Evolutionary conservation across 2,113 vertebrate species (phyloP).

Genomic region (Gymnorhina tibicen): DNA sequence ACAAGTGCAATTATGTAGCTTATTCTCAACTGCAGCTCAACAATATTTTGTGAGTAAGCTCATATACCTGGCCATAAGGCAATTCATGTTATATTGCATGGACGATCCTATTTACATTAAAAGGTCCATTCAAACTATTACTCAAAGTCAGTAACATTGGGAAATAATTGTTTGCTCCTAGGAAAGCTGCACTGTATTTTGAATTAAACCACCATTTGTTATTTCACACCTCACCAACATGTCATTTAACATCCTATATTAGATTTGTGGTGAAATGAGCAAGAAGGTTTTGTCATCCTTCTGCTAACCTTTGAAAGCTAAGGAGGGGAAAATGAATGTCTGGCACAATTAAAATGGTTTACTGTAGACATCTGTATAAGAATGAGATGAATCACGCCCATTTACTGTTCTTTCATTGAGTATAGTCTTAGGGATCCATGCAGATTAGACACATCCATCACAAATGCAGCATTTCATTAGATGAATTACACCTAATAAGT

Average conservation of each 20-base stretch:
- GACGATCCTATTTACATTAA: background rate
- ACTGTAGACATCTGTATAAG: background rate
- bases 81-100: background rate
- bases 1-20: background rate
- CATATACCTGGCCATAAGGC: background rate
- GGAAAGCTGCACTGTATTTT: background rate
- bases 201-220: background rate
- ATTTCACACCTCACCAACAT: background rate
- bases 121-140: background rate
- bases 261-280: background rate
- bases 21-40: background rate
- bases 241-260: background rate
- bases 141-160: background rate
- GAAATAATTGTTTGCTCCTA: background rate
- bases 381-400: background rate
- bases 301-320: background rate
- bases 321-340: background rate
- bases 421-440: background rate
- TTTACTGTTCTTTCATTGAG: background rate
- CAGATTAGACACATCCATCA: background rate
- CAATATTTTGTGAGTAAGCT: background rate
- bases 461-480: background rate
- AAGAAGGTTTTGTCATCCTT: background rate
- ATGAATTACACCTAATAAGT: background rate
- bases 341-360: background rate